Percentiles rank a stretch among this genome's conserved stretches.
These are phyloP conservation scores for Therioaphis trifolii DNA, from an alignment of 2,888 invertebrate species.

Conservation along the genomic window DNA sequence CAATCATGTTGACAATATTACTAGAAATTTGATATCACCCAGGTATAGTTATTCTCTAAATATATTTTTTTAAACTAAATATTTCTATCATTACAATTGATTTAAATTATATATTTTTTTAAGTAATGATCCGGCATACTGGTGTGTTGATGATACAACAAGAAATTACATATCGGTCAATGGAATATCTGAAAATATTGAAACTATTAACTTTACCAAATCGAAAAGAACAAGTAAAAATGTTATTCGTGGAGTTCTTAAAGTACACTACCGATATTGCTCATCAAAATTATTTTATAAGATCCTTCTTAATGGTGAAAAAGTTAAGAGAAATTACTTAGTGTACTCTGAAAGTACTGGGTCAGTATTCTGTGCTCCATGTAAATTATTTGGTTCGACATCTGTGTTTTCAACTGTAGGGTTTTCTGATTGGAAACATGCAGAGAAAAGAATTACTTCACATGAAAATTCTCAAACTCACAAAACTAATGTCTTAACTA, in stretches of 20 bases:
- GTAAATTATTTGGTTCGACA: background rate
- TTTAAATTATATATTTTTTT: background rate
- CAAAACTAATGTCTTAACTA: too few species aligned
- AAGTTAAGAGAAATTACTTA: constrained; percentile 7
- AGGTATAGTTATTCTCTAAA: background rate
- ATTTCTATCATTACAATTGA: background rate
- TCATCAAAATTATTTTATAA: constrained; percentile 5
- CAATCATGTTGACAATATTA: background rate
- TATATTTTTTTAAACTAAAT: background rate
- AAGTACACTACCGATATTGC: background rate
- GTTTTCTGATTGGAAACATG: too few species aligned
- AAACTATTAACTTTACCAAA: background rate
- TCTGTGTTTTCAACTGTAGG: too few species aligned
- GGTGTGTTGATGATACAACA: background rate
- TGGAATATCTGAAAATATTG: background rate
- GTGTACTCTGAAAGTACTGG: constrained; percentile 7
- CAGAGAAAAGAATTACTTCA: too few species aligned
- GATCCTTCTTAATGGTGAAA: constrained; percentile 6
- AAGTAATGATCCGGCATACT: background rate
- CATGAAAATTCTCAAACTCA: too few species aligned
- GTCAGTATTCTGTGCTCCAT: background rate
- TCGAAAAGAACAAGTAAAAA: background rate
- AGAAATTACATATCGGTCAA: background rate
- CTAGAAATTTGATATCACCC: background rate
- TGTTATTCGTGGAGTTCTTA: background rate